Conservation (phyloP, 2,888 invertebrate species). For the Cacoxenus indagator region DNA sequence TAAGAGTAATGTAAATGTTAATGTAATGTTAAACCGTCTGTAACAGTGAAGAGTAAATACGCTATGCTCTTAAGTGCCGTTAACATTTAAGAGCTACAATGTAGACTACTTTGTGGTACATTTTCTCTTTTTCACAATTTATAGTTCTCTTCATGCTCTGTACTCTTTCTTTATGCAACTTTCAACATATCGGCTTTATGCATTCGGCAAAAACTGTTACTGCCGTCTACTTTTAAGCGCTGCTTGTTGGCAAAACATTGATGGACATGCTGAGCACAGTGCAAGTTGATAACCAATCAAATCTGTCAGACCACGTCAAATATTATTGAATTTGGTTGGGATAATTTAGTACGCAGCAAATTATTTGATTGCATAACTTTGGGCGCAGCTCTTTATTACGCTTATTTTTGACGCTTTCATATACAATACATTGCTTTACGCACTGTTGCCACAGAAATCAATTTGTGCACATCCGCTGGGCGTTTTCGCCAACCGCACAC, state of each 20-base stretch:
- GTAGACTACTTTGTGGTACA: neutral
- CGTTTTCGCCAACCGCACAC: constrained; percentile 31
- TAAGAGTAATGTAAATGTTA: neutral
- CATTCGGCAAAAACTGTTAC: too few species aligned
- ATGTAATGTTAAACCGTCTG: neutral
- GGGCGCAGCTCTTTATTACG: neutral
- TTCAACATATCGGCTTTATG: neutral
- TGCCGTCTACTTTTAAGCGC: too few species aligned
- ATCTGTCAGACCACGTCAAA: too few species aligned
- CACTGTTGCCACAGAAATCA: neutral
- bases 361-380: neutral
- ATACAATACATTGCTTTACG: too few species aligned
- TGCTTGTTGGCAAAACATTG: too few species aligned
- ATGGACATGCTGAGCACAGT: too few species aligned
- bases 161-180: constrained; percentile 21
- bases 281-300: too few species aligned
- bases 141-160: neutral
- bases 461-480: constrained; percentile 5
- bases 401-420: neutral
- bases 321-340: too few species aligned
- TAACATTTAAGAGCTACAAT: neutral
- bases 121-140: neutral
- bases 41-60: neutral
- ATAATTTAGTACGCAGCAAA: too few species aligned
- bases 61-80: neutral